Evolutionary conservation across 2,888 invertebrate species (phyloP).

Genomic region (Meghimatium bilineatum): DNA sequence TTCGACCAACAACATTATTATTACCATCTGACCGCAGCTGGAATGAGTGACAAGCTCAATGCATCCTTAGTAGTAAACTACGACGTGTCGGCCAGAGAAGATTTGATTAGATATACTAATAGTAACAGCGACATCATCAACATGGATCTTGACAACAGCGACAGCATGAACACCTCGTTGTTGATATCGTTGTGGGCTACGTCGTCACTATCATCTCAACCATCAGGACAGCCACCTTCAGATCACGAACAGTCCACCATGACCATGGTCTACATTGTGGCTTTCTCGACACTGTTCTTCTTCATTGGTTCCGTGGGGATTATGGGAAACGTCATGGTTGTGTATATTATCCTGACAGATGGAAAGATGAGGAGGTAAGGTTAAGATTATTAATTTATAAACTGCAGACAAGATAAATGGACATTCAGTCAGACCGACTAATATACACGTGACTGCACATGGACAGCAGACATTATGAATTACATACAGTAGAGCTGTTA

Average conservation of each 20-base stretch:
- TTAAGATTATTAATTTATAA: background rate
- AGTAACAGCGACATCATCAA: background rate
- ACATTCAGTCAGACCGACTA: background rate
- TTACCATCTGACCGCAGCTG: background rate
- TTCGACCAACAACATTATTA: conserved; percentile 9
- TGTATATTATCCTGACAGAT: conserved; percentile 74
- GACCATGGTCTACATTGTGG: conserved; percentile 33
- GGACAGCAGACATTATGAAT: too few species aligned
- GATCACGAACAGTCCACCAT: background rate
- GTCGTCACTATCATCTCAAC: background rate
- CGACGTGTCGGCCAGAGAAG: conserved; percentile 18
- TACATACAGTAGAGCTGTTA: too few species aligned
- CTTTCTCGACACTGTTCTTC: conserved; percentile 40
- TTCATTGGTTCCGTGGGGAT: conserved; percentile 71
- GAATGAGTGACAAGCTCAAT: conserved; percentile 8
- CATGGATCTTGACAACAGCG: background rate
- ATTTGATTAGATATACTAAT: background rate
- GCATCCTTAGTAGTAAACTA: conserved; percentile 12
- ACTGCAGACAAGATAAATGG: background rate
- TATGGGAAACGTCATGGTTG: conserved; percentile 75
- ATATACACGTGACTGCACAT: too few species aligned
- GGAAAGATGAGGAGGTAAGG: conserved; percentile 56
- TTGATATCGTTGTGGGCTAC: conserved; percentile 14
- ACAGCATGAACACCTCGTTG: background rate
- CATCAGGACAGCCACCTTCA: background rate